These are phyloP conservation scores for Bombus ignitus DNA, from an alignment of 1,140 invertebrate genomes.

Conservation along the genomic window DNA sequence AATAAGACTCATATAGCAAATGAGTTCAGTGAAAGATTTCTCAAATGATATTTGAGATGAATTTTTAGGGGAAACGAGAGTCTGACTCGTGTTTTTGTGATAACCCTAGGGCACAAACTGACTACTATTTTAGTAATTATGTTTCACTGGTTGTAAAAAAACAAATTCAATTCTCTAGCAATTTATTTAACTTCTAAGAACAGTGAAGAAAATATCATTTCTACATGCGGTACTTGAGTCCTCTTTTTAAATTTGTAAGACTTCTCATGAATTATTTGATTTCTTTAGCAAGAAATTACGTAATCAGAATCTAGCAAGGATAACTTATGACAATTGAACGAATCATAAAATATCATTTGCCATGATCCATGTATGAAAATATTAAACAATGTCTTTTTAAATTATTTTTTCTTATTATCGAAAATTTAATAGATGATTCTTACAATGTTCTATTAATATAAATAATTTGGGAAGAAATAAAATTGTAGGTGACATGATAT, in stretches of 20 bases:
- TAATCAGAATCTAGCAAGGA: not conserved
- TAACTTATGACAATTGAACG: not conserved
- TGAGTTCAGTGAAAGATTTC: slow-evolving; percentile 25
- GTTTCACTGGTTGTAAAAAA: slow-evolving; percentile 36
- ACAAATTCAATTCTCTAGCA: not conserved
- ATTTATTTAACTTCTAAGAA: not conserved
- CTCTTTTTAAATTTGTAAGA: not conserved
- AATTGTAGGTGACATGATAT: not conserved
- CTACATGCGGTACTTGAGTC: not conserved
- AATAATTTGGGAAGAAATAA: not conserved
- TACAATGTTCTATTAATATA: not conserved
- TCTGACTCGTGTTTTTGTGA: slow-evolving; percentile 63
- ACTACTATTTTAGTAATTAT: slow-evolving; percentile 50
- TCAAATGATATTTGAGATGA: slow-evolving; percentile 9
- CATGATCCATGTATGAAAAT: not conserved
- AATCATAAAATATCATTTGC: not conserved
- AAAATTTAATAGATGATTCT: not conserved
- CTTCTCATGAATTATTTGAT: not conserved
- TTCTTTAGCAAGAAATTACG: not conserved
- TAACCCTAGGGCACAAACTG: slow-evolving; percentile 66
- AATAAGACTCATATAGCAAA: slow-evolving; percentile 39
- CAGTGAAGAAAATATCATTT: not conserved
- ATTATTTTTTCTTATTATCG: not conserved
- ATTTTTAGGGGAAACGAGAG: slow-evolving; percentile 14
- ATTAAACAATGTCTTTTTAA: not conserved